These are phyloP conservation scores for Temnothorax nylanderi DNA, from an alignment of 1,140 invertebrate species.

Conservation along the genomic window DNA sequence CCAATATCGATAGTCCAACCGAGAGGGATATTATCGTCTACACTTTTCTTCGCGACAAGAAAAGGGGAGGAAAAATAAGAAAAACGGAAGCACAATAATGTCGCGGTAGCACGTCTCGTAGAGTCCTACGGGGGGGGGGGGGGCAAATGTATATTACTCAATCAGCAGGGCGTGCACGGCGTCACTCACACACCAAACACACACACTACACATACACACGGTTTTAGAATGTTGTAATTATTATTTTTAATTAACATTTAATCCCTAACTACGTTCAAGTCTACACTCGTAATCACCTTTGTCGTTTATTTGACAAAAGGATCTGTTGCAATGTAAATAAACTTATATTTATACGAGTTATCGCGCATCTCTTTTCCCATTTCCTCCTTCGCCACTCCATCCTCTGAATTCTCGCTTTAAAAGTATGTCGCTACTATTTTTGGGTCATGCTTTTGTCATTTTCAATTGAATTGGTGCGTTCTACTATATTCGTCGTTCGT, in stretches of 20 bases:
- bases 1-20: constrained; percentile 51
- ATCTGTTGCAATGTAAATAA: constrained; percentile 86
- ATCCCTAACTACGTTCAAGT: constrained; percentile 79
- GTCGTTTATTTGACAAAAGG: constrained; percentile 78
- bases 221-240: constrained; percentile 81
- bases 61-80: neutral
- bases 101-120: constrained; percentile 59
- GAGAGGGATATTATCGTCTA: constrained; percentile 58
- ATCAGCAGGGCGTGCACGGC: constrained; percentile 58
- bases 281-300: constrained; percentile 80
- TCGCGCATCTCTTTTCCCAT: neutral
- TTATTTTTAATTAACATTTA: constrained; percentile 82
- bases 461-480: neutral
- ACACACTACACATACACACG: constrained; percentile 34
- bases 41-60: constrained; percentile 40
- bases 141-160: constrained; percentile 70
- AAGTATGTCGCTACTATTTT: neutral
- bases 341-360: constrained; percentile 84
- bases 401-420: neutral
- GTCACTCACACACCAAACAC: constrained; percentile 40
- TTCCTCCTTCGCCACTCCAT: neutral
- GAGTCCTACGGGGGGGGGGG: constrained; percentile 50
- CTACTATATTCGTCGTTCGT: neutral
- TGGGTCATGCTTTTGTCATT: neutral
- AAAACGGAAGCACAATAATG: constrained; percentile 67